phyloP scores from a whole-genome alignment of 2,113 vertebrate species.

The Pipa parva region DNA sequence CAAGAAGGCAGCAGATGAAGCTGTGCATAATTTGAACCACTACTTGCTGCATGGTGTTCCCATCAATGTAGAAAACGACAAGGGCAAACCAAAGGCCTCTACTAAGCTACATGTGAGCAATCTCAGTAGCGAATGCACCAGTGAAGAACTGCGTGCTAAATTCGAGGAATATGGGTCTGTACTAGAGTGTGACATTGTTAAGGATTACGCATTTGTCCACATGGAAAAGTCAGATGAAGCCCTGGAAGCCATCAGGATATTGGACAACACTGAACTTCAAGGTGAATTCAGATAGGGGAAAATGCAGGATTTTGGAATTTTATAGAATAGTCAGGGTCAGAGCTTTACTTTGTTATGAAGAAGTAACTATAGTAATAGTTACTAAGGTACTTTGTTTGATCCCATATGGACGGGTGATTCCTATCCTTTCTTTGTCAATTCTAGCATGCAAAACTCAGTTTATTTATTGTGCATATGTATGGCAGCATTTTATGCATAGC shows the following conservation, averaged over 20 bases:
- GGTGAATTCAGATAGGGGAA: no score
- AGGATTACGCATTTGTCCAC: slow-evolving; percentile 95
- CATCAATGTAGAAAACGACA: slow-evolving; percentile 91
- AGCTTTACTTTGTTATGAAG: no score
- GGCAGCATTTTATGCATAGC: no score
- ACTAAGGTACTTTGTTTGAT: no score
- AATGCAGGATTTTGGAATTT: no score
- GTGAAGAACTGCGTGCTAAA: slow-evolving; percentile 86
- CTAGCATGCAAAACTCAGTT: no score
- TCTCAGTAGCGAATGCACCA: slow-evolving; percentile 79
- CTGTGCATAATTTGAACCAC: slow-evolving; percentile 88
- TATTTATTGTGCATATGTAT: no score
- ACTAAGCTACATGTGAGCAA: slow-evolving; percentile 94
- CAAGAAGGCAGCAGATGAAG: slow-evolving; percentile 82
- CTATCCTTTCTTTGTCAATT: no score
- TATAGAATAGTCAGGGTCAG: no score
- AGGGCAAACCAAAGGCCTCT: slow-evolving; percentile 84
- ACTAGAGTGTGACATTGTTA: slow-evolving; percentile 92
- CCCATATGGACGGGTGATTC: no score
- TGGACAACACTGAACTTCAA: slow-evolving; percentile 91
- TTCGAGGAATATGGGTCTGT: slow-evolving; percentile 91
- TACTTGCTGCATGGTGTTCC: slow-evolving; percentile 88
- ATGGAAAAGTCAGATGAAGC: slow-evolving; percentile 94
- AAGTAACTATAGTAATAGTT: no score
- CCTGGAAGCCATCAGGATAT: slow-evolving; percentile 85